Base-by-base conservation (phyloP, 2,797 vertebrate genomes). In the Oreortyx pictus region DNA sequence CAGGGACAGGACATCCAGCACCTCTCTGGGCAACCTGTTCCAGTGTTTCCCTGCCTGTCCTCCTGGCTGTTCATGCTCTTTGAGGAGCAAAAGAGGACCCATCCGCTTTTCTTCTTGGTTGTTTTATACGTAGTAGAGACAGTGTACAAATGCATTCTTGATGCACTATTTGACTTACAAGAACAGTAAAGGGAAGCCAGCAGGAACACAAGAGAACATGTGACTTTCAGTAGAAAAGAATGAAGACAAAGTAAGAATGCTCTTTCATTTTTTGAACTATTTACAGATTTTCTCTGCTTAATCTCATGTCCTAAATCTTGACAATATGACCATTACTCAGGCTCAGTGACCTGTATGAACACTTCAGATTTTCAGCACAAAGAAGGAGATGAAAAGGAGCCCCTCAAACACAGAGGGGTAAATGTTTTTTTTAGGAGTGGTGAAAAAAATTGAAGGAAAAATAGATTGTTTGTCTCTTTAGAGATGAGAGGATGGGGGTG, bases 231-330 rank as follows among this genome's bases (percentile, higher is more conserved):
- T 7, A 79, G 27, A 31, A 57, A 68, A 76, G 29, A 72, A 23
- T 2, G 2, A 13, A 70, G 27, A 41, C 7, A 60, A 14, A 16
- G 5, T 25, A 65, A 52, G 35, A n/a, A 76, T 72, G 37, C 3
- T 2, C 7, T n/a, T 78, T 47, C 6, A 4, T 1, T 46, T 75
- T 75, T 80, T 64, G 8, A 80, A 20, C 12, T 50, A 7, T 84
- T 61, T 61, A 11, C 61, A 66, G 43, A 17, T 95, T 95, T 93
- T 78, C 43, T 92, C 33, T 83, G 52, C 75, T 88, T 90, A 54
- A 24, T 73, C 82, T 88, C 91, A 52, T 83, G 72, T 65, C 59
- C 80, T 76, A 76, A 87, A 78, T 91, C 77, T 90, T 73, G 35
- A 87, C 82, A 68, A 68, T 90, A 57, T 33, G 80, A 92, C 79